Evolutionary conservation across 1,140 invertebrate species (phyloP), one percentile per base, ranked within the genome.

Genomic region (Platorchestia sp.): DNA sequence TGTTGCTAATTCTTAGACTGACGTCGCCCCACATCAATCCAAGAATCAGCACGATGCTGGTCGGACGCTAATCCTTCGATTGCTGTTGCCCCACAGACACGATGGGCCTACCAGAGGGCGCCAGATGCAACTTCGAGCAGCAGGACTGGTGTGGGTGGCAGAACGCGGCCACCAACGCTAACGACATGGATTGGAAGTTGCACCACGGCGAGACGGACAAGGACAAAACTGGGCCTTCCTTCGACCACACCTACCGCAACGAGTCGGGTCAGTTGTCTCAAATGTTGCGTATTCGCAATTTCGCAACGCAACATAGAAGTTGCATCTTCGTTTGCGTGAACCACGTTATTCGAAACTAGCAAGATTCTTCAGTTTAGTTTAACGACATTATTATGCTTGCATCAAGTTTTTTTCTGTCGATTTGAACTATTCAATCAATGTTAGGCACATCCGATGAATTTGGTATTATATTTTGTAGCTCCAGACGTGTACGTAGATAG

Each of bases 191-290:
- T 59, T 96, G 95, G 95, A 95, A 95, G 89, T 45, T 95, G 42
- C 95, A 96, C 41, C 45, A 42, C 1, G 96, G 96, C 0, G 59
- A 95, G 53, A 96, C 96, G 5, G 36, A 89, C 19, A 95, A 95
- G 59, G 96, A 96, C 0, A 95, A 93, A 44, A 96, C 96, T 0
- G 96, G 95, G 0, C 96, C 96, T 22, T 45, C 45, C 22, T 42
- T 86, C 86, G 96, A 96, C 95, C 96, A 96, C 95, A 96, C 96
- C 86, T 95, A 87, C 95, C 95, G 95, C 53, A 96, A 96, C 44
- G 75, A 95, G 44, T 96, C 96, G 40, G 96, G 96, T 96, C 51
- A 47, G 95, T 91, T 42, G 40, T 7, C 44, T 43, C 16, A 41
- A 3, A 10, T 43, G 42, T 42, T 1, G 87, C 42, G 87, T 14